phyloP scores from a whole-genome alignment of 2,113 vertebrate species.

The Balaenoptera acutorostrata region DNA sequence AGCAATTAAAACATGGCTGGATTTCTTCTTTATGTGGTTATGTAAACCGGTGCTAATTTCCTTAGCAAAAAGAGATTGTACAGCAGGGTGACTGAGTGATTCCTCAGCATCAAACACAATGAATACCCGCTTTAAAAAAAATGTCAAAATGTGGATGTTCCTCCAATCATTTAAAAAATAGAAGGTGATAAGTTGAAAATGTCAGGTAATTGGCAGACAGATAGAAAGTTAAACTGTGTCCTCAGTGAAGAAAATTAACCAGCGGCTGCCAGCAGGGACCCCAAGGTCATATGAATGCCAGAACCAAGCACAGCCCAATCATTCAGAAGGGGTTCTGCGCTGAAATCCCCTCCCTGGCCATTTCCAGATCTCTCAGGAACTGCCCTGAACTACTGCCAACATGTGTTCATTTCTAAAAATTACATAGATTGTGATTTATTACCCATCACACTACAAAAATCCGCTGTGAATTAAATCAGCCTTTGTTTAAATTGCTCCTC shows the following conservation, averaged over 20 bases:
- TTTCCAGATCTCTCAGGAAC: constrained; percentile 84
- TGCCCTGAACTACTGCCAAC: constrained; percentile 88
- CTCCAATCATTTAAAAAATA: constrained; percentile 88
- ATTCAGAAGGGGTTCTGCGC: constrained; percentile 89
- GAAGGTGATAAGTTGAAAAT: constrained; percentile 90
- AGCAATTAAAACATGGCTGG: accelerated
- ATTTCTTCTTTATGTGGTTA: constrained; percentile 8
- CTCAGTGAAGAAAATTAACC: constrained; percentile 90
- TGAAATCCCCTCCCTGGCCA: constrained; percentile 85
- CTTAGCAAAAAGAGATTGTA: constrained; percentile 53
- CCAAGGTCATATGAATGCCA: constrained; percentile 96
- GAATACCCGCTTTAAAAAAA: constrained; percentile 76
- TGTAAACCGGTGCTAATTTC: constrained; percentile 63
- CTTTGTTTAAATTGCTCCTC: constrained; percentile 91
- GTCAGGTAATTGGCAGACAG: constrained; percentile 90
- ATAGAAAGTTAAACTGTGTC: constrained; percentile 90
- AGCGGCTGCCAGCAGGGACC: constrained; percentile 86
- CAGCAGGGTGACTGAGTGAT: constrained; percentile 42
- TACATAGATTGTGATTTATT: constrained; percentile 98
- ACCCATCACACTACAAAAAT: constrained; percentile 91
- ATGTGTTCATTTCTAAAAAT: constrained; percentile 91
- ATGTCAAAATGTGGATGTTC: constrained; percentile 86
- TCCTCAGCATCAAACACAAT: constrained; percentile 62
- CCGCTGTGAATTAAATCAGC: constrained; percentile 97
- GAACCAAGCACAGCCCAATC: constrained; percentile 92